These are phyloP conservation scores for Perithous albicinctus DNA, from an alignment of 2,888 invertebrate species.

Conservation along the genomic window DNA sequence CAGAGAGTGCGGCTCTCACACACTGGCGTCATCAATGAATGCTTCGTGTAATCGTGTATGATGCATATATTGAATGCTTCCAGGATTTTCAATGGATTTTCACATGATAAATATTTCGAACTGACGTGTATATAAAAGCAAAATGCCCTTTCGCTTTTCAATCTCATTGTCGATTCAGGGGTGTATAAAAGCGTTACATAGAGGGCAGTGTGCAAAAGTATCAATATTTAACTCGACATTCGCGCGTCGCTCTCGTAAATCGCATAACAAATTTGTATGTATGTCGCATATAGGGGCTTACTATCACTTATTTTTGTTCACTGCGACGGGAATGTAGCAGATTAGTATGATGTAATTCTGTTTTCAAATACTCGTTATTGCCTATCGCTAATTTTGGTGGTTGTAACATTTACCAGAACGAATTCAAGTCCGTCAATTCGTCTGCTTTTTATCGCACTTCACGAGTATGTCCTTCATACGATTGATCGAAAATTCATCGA, in stretches of 20 bases:
- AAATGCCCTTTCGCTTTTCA: conserved; percentile 17
- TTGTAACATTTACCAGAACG: no score
- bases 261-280: conserved; percentile 9
- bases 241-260: not conserved
- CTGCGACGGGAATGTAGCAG: no score
- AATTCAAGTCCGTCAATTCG: no score
- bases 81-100: conserved; percentile 18
- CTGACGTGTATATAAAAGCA: not conserved
- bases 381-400: no score
- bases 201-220: conserved; percentile 6
- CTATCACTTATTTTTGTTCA: not conserved
- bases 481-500: no score
- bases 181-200: not conserved
- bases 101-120: conserved; percentile 2
- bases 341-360: no score
- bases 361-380: no score
- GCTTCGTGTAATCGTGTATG: not conserved
- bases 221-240: conserved; percentile 35
- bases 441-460: no score
- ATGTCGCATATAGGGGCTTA: not conserved
- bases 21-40: not conserved
- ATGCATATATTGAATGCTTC: not conserved
- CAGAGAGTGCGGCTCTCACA: not conserved
- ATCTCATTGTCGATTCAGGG: conserved; percentile 8
- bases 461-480: no score